These are phyloP conservation scores for Syngnathus acus DNA, from an alignment of 2,797 vertebrate species.

Conservation along the genomic window DNA sequence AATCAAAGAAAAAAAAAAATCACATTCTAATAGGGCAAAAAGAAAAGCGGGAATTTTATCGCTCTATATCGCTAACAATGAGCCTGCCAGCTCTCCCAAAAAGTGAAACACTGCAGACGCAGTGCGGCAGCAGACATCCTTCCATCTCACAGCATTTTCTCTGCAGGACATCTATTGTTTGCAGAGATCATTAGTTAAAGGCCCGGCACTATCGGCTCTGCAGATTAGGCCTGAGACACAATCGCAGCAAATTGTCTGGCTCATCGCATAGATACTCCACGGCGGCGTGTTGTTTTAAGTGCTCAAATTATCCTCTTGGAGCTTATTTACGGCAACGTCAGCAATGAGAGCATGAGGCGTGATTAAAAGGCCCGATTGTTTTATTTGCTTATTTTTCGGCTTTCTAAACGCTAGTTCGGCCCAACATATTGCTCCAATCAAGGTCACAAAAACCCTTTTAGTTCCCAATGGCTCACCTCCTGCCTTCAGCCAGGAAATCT, in stretches of 20 bases:
- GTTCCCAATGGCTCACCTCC: background rate
- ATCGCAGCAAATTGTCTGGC: background rate
- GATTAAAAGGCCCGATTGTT: background rate
- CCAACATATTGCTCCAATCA: background rate
- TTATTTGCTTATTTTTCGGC: background rate
- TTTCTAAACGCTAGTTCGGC: background rate
- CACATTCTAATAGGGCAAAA: background rate
- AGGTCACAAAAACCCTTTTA: background rate
- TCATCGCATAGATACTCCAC: background rate
- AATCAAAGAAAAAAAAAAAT: background rate
- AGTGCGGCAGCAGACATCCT: background rate
- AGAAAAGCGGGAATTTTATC: too few relatives aligned
- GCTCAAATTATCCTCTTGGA: background rate
- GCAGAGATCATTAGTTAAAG: background rate
- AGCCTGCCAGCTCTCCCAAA: conserved; percentile 1
- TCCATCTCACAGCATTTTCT: background rate
- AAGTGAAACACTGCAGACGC: background rate
- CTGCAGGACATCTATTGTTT: background rate
- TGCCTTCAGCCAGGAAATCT: background rate
- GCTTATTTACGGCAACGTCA: background rate
- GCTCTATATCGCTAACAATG: background rate
- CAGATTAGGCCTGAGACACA: background rate
- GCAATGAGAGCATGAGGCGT: background rate
- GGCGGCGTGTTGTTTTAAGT: background rate
- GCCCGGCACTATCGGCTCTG: background rate